Base-by-base conservation (phyloP, 2,113 vertebrate species). In the Ursus arctos region DNA sequence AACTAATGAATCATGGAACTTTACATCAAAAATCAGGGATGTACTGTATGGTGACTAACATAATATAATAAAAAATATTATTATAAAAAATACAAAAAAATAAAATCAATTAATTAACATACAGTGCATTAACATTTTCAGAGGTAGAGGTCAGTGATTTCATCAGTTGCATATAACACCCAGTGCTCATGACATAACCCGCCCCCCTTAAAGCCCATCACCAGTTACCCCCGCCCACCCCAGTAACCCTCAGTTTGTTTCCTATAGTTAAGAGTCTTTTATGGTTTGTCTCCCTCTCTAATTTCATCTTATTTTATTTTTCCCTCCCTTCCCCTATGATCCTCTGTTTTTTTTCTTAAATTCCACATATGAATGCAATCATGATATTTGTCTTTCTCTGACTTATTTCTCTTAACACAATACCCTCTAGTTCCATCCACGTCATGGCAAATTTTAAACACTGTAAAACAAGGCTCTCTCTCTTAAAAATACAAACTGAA, bases 401-500 rank as follows among this genome's bases (percentile, higher is more conserved):
- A 69, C 18, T 65, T 65, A n/a, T 7, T 69, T 69, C 16, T 15
- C 14, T n/a, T 19, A 19, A 33, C 16, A 19, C 28, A 69, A 69
- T 69, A 69, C 18, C 16, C 18, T 36, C 67, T 69, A 69, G 67
- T 69, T n/a, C 67, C n/a, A 69, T 69, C 67, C 18, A 21, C 8
- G 4, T 36, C 4, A 0, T 36, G 19, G 18, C 33, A 96, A 67
- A 43, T 43, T 67, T 94, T 67, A 49, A 93, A 83, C 26, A 18
- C 19, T 61, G n/a, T 81, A n/a, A 61, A 69, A 53, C 49, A 63
- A 77, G 2, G 22, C 10, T 61, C 36, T 91, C 81, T 90, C 28
- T 69, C 47, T 95, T 96, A 83, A 91, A 98, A 95, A 43, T 33
- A 72, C 9, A 82, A 89, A 77, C 24, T 81, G 40, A 63, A 93